These are phyloP conservation scores for Pholis gunnellus DNA, from an alignment of 2,113 vertebrate genomes.

Conservation along the genomic window DNA sequence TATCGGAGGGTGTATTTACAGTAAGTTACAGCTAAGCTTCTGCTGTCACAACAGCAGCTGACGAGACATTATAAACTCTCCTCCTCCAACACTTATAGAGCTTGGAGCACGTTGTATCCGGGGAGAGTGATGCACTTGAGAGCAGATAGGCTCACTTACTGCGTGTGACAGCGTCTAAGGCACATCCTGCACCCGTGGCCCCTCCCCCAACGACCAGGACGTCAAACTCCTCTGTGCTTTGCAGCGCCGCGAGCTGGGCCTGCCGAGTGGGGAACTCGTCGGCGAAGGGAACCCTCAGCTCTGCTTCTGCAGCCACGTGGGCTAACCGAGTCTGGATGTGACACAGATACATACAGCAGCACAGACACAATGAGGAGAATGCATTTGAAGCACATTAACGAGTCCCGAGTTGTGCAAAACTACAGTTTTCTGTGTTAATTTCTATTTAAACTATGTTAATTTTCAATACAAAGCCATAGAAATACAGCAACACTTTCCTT, in stretches of 20 bases:
- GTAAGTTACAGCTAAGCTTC: background rate
- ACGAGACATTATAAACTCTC: background rate
- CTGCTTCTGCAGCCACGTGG: constrained; percentile 86
- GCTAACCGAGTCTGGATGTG: constrained; percentile 82
- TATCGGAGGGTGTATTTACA: background rate
- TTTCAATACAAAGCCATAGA: background rate
- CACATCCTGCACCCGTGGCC: constrained; percentile 95
- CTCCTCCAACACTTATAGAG: background rate
- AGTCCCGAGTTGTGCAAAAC: no score
- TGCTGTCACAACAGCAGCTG: background rate
- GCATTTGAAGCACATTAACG: background rate
- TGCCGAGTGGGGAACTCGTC: constrained; percentile 86
- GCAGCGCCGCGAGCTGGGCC: constrained; percentile 85
- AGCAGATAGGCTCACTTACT: constrained; percentile 79
- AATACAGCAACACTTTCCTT: constrained; percentile 47
- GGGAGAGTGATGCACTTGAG: background rate
- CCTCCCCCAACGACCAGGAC: constrained; percentile 94
- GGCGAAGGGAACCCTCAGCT: constrained; percentile 68
- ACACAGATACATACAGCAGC: background rate
- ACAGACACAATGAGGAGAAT: background rate
- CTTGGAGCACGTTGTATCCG: background rate
- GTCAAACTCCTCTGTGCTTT: constrained; percentile 87
- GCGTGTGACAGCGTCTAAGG: constrained; percentile 94
- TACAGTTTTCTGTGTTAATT: background rate
- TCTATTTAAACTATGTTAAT: constrained; percentile 5